These are phyloP conservation scores for Papilio polyxenes DNA, from an alignment of 1,140 invertebrate species.

Conservation along the genomic window DNA sequence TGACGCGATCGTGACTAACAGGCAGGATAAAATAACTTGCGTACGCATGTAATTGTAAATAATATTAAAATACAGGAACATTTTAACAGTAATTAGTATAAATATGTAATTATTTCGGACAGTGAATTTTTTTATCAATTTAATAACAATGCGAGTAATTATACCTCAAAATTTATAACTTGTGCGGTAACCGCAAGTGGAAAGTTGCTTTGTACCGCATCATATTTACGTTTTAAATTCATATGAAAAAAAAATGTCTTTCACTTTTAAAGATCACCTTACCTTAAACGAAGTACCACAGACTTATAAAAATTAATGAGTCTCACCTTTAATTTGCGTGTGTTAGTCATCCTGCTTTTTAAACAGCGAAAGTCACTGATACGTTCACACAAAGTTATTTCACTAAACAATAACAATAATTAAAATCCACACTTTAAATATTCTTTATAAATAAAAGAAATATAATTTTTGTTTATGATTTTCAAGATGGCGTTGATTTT, in stretches of 20 bases:
- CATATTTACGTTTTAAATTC: not conserved
- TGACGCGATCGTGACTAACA: too few relatives aligned
- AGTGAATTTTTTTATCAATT: too few relatives aligned
- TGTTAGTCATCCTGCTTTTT: constrained; percentile 63
- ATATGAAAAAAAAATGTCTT: not conserved
- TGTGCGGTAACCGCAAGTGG: not conserved
- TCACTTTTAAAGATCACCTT: constrained; percentile 14
- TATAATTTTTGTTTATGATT: constrained; percentile 36
- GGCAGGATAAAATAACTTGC: too few relatives aligned
- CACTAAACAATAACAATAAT: constrained; percentile 52
- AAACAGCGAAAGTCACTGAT: constrained; percentile 68
- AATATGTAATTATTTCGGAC: too few relatives aligned
- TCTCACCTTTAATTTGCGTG: constrained; percentile 70
- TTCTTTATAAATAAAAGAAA: constrained; percentile 39
- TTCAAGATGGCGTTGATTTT: constrained; percentile 40
- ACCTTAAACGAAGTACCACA: not conserved
- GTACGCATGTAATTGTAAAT: too few relatives aligned
- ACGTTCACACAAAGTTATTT: constrained; percentile 46
- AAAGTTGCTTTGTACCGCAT: not conserved
- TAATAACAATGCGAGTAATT: too few relatives aligned
- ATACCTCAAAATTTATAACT: not conserved
- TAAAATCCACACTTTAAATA: constrained; percentile 38
- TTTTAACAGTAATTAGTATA: too few relatives aligned
- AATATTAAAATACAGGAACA: too few relatives aligned
- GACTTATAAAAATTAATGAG: constrained; percentile 4